A percentile compares a stretch with the other conserved stretches of the same genome.
Conservation (phyloP, 2,888 invertebrate species). For the Drosophila trichaetosa region DNA sequence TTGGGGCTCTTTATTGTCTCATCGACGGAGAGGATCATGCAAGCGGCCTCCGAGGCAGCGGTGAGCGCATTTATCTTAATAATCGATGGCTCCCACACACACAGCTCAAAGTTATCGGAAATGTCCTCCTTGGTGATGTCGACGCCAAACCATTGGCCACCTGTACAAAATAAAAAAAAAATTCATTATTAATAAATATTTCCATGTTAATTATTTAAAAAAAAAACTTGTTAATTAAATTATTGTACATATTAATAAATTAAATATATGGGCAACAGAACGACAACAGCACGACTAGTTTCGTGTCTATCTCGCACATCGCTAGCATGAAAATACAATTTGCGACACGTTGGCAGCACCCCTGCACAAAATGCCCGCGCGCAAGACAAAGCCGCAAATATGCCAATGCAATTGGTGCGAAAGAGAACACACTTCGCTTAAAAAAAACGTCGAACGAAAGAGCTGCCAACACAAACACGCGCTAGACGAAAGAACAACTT, state of each 20-base stretch:
- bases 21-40: conserved; percentile 97
- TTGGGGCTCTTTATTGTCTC: conserved; percentile 98
- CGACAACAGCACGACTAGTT: not conserved
- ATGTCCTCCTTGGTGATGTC: conserved; percentile 97
- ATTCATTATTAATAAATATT: conserved; percentile 2
- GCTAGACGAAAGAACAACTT: conserved; percentile 40
- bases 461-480: conserved; percentile 69
- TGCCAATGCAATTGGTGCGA: conserved; percentile 40
- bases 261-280: conserved; percentile 1
- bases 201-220: not conserved
- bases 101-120: conserved; percentile 95
- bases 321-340: conserved; percentile 11
- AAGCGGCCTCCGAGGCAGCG: conserved; percentile 98
- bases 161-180: conserved; percentile 84
- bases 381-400: conserved; percentile 45
- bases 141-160: conserved; percentile 96
- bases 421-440: conserved; percentile 63
- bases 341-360: conserved; percentile 52
- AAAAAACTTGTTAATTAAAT: not conserved
- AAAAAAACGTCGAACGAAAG: conserved; percentile 49
- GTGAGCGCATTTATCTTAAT: conserved; percentile 98
- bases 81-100: conserved; percentile 99
- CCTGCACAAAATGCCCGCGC: conserved; percentile 48
- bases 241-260: not conserved
- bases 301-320: conserved; percentile 10